Evolutionary conservation across 2,113 vertebrate species (phyloP), one percentile per base, ranked within the genome.

Genomic region (Meleagris gallopavo): DNA sequence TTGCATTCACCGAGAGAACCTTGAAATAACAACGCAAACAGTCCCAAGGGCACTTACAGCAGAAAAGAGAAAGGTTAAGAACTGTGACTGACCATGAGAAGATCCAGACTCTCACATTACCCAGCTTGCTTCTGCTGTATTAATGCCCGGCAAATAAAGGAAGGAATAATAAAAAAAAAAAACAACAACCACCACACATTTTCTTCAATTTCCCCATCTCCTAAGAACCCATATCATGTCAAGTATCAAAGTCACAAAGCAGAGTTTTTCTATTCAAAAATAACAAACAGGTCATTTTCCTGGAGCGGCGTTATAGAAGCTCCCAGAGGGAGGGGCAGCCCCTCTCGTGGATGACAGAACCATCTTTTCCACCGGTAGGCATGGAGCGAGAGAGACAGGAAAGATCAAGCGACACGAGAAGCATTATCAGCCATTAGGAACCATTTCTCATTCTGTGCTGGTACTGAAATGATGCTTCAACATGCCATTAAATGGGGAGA

Each of bases 261-360:
- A 13, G 65, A 57, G 45, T 19, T 73, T 52, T 70, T 86, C 50
- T 52, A 2, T 54, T 19, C 48, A 61, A 22, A n/a, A 17, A 57
- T 16, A 46, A 72, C 62, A 36, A 38, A 30, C 7, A 40, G 67
- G 43, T 73, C 58, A 10, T 57, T 45, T 61, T 30, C 48, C 0
- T 0, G 48, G 58, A 55, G 71, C 21, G 9, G 38, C 0, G 3
- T 3, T 5, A 1, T 73, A 15, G 54, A 0, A 5, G 81, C 58
- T 25, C 30, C 4, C 17, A 1, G 61, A 14, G 32, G 32, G 7
- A 69, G 38, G 57, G 55, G 11, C 7, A 9, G 11, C 43, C 77
- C 20, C 45, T 61, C 72, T 65, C 30, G 29, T 6, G 17, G 34
- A n/a, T 29, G 57, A 9, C 45, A 29, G 30, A 36, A 73, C 20